Evolutionary conservation across 2,113 vertebrate genomes (phyloP).

Genomic region (Hemicordylus capensis): DNA sequence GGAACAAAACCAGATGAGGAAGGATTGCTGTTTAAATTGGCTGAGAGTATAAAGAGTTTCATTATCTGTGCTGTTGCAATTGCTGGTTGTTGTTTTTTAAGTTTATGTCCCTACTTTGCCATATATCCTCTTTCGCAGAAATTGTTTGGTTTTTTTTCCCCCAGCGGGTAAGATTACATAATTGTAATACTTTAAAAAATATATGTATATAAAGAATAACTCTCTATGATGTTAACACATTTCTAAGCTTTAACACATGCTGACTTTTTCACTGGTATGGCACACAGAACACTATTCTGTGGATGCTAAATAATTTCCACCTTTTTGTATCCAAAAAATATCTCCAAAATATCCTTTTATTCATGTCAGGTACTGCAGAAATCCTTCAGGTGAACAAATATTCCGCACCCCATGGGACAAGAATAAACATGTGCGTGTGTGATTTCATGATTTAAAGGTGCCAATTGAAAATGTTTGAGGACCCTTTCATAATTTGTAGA

Average conservation of each 20-base stretch:
- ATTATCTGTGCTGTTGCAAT: not conserved
- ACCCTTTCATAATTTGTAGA: not conserved
- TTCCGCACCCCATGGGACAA: not conserved
- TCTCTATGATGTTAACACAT: not conserved
- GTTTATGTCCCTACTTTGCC: not conserved
- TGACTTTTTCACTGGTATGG: not conserved
- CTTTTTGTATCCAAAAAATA: not conserved
- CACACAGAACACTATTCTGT: not conserved
- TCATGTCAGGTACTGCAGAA: not conserved
- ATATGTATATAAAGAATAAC: not conserved
- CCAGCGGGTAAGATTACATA: not conserved
- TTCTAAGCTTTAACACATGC: not conserved
- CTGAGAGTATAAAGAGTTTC: slow-evolving; percentile 5
- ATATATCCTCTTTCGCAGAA: not conserved
- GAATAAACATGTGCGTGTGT: not conserved
- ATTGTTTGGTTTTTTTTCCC: not conserved
- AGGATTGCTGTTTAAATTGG: slow-evolving; percentile 19
- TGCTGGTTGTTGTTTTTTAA: not conserved
- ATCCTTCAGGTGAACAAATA: not conserved
- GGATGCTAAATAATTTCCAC: too few species aligned
- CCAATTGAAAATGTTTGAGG: not conserved
- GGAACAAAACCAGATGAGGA: slow-evolving; percentile 6
- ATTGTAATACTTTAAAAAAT: not conserved
- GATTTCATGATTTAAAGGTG: not conserved
- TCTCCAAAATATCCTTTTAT: not conserved